A percentile compares a stretch with the other conserved stretches of the same genome.
Conservation (phyloP, 2,888 invertebrate species). For the Meliscaeva auricollis region DNA sequence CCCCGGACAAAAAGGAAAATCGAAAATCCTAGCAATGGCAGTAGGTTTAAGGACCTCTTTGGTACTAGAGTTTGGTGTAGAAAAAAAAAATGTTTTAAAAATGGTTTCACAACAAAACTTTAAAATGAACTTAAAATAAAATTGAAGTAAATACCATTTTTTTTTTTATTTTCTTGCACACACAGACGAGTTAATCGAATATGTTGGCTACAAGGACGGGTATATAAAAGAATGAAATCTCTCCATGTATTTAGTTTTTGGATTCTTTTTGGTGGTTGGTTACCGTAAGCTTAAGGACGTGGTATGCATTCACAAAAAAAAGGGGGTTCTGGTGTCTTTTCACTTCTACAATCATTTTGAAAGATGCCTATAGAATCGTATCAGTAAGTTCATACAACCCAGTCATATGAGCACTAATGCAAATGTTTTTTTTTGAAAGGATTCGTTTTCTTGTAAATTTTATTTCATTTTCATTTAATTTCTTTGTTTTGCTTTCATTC, state of each 20-base stretch:
- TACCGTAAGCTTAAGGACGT: background rate
- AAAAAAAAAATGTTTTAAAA: slow-evolving; percentile 45
- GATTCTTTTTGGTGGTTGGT: background rate
- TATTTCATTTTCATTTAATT: slow-evolving; percentile 69
- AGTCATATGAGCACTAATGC: too few species aligned
- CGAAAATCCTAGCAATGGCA: background rate
- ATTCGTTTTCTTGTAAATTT: slow-evolving; percentile 47
- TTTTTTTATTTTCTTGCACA: background rate
- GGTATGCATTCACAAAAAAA: background rate
- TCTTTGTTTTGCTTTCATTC: slow-evolving; percentile 4
- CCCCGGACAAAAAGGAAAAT: slow-evolving; percentile 54
- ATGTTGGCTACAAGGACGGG: slow-evolving; percentile 1
- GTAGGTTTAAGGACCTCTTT: slow-evolving; percentile 49
- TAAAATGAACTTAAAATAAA: slow-evolving; percentile 52
- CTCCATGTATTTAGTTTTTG: slow-evolving; percentile 19
- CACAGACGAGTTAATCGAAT: slow-evolving; percentile 66
- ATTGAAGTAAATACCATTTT: slow-evolving; percentile 33
- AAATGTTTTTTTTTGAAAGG: slow-evolving; percentile 39
- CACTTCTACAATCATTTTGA: too few species aligned
- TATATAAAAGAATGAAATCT: slow-evolving; percentile 4
- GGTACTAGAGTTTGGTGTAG: slow-evolving; percentile 10
- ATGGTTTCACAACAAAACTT: slow-evolving; percentile 61
- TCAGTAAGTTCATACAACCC: too few species aligned
- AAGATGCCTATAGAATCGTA: too few species aligned
- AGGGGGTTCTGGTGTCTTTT: too few species aligned